A percentile compares a stretch with the other conserved stretches of the same genome.
Evolutionary conservation across 2,113 vertebrate species (phyloP).

Genomic region (Cheirogaleus medius): DNA sequence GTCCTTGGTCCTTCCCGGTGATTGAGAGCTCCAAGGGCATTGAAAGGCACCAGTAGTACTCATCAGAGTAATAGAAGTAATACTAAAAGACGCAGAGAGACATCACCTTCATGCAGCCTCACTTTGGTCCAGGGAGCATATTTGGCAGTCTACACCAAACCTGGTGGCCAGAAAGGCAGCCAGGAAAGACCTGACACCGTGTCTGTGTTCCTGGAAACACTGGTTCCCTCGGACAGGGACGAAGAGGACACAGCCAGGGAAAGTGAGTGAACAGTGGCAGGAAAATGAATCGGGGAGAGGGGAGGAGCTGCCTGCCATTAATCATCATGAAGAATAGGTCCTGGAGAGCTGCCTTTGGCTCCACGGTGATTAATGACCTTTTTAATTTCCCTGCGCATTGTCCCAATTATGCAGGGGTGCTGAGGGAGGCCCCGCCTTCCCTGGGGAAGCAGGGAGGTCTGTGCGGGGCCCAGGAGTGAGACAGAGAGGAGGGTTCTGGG

Average conservation of each 20-base stretch:
- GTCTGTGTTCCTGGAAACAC: not conserved
- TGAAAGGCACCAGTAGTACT: not conserved
- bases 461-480: not conserved
- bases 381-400: conserved; percentile 66
- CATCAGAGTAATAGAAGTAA: not conserved
- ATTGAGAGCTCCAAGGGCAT: not conserved
- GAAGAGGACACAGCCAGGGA: conserved; percentile 11
- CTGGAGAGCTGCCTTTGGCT: conserved; percentile 48
- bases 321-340: conserved; percentile 77
- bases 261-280: conserved; percentile 66
- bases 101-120: not conserved
- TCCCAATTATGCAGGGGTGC: conserved; percentile 63
- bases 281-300: conserved; percentile 59
- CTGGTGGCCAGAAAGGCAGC: not conserved
- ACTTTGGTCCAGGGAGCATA: not conserved
- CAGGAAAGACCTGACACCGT: not conserved
- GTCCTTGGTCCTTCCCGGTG: not conserved
- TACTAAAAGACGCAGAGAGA: not conserved
- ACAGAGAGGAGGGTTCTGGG: not conserved
- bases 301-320: conserved; percentile 60
- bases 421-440: not conserved
- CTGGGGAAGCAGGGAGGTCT: not conserved
- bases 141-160: no score
- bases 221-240: not conserved
- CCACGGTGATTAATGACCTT: conserved; percentile 74